phyloP scores from a whole-genome alignment of 2,797 vertebrate genomes.

The Rhinoraja longicauda region DNA sequence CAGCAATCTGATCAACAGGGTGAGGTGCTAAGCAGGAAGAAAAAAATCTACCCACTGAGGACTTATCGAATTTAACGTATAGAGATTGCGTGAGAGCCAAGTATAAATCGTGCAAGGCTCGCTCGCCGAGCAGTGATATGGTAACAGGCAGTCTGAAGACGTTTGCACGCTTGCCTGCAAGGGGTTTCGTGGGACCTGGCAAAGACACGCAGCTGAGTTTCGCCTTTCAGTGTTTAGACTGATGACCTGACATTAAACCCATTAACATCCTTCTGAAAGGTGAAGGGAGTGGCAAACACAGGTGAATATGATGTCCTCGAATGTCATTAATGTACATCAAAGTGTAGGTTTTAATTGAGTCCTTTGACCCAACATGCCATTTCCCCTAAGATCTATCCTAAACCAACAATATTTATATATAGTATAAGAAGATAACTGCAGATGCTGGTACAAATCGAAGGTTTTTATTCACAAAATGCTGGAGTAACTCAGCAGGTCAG shows the following conservation, averaged over 20 bases:
- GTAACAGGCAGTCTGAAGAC: not conserved
- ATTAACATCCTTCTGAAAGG: not conserved
- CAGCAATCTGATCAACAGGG: not conserved
- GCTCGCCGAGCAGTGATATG: too few species aligned
- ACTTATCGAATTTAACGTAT: conserved; percentile 22
- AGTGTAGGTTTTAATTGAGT: not conserved
- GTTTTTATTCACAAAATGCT: too few species aligned
- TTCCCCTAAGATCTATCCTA: not conserved
- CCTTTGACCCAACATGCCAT: not conserved
- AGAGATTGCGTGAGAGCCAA: conserved; percentile 31
- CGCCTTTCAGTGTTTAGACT: not conserved
- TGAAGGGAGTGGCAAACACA: not conserved
- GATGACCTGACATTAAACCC: not conserved
- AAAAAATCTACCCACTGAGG: not conserved
- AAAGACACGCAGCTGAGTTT: not conserved
- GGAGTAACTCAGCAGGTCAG: too few species aligned
- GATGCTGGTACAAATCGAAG: too few species aligned
- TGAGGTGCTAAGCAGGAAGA: not conserved
- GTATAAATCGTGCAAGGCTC: not conserved
- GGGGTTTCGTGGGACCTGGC: not conserved
- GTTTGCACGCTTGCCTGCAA: conserved; percentile 22
- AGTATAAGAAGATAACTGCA: too few species aligned
- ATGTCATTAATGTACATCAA: not conserved
- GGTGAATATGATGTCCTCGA: not conserved
- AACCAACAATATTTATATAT: not conserved